phyloP scores from a whole-genome alignment of 2,113 vertebrate genomes.

The Jaculus jaculus region DNA sequence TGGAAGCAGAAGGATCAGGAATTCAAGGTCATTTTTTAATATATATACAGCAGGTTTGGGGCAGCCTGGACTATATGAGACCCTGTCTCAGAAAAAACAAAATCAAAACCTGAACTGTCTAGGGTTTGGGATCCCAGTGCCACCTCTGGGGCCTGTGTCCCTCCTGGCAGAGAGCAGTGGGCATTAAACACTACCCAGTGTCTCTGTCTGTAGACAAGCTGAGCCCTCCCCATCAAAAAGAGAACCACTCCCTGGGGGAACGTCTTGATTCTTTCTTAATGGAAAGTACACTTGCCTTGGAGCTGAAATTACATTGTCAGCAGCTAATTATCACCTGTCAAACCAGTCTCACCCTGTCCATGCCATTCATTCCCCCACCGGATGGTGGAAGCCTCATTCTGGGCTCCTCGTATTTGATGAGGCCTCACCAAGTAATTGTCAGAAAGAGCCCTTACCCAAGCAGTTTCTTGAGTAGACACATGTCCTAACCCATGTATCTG shows the following conservation, averaged over 20 bases:
- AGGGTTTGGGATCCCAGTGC: background rate
- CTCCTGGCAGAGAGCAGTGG: accelerated
- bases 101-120: too few species aligned
- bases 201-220: background rate
- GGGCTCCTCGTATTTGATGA: background rate
- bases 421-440: background rate
- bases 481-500: slow-evolving; percentile 47
- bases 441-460: background rate
- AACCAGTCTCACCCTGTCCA: slow-evolving; percentile 23
- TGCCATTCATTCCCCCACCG: slow-evolving; percentile 66
- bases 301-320: slow-evolving; percentile 75
- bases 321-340: slow-evolving; percentile 87
- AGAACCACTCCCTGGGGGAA: background rate
- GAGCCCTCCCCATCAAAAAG: background rate
- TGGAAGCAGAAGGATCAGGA: too few species aligned
- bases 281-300: slow-evolving; percentile 71
- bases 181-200: background rate
- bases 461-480: slow-evolving; percentile 47
- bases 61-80: too few species aligned
- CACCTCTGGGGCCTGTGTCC: background rate
- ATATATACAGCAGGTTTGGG: too few species aligned
- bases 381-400: slow-evolving; percentile 27
- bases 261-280: slow-evolving; percentile 72
- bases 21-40: too few species aligned
- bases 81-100: too few species aligned